Percentiles rank a stretch among this genome's conserved stretches.
Conservation (phyloP, 2,888 invertebrate genomes). For the Dasysyrphus albostriatus region DNA sequence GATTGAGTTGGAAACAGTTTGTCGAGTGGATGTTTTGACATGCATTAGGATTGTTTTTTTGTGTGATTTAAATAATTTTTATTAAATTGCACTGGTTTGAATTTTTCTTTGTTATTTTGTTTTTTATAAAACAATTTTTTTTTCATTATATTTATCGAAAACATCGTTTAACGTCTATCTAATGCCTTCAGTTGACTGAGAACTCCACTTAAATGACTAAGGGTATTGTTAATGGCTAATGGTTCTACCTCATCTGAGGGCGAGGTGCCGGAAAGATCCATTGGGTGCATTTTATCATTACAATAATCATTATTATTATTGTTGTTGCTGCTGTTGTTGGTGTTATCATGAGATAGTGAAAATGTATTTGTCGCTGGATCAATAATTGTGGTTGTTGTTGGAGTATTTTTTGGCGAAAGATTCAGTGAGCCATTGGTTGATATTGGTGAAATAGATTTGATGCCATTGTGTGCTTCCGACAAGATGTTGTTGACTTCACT, state of each 20-base stretch:
- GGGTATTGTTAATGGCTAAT: slow-evolving; percentile 58
- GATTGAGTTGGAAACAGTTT: not conserved
- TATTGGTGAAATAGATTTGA: slow-evolving; percentile 29
- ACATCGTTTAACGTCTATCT: slow-evolving; percentile 52
- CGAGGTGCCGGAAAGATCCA: slow-evolving; percentile 38
- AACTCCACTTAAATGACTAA: slow-evolving; percentile 66
- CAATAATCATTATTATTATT: slow-evolving; percentile 67
- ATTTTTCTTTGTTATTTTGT: not conserved
- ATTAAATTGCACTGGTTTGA: slow-evolving; percentile 58
- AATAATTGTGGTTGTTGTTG: slow-evolving; percentile 11
- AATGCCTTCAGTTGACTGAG: slow-evolving; percentile 65
- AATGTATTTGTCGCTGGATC: not conserved
- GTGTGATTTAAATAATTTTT: slow-evolving; percentile 27
- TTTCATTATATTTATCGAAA: not conserved
- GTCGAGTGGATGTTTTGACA: slow-evolving; percentile 53
- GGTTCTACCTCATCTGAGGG: slow-evolving; percentile 45
- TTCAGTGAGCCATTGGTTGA: slow-evolving; percentile 11
- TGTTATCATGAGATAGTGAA: not conserved
- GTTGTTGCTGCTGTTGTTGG: slow-evolving; percentile 64
- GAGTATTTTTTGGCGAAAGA: slow-evolving; percentile 26
- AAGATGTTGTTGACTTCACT: slow-evolving; percentile 19
- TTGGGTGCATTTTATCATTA: slow-evolving; percentile 44
- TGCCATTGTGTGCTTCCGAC: slow-evolving; percentile 41
- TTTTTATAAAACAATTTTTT: not conserved
- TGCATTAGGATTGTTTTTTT: slow-evolving; percentile 7